These are phyloP conservation scores for Caerostris darwini DNA, from an alignment of 1,140 invertebrate species.

Conservation along the genomic window DNA sequence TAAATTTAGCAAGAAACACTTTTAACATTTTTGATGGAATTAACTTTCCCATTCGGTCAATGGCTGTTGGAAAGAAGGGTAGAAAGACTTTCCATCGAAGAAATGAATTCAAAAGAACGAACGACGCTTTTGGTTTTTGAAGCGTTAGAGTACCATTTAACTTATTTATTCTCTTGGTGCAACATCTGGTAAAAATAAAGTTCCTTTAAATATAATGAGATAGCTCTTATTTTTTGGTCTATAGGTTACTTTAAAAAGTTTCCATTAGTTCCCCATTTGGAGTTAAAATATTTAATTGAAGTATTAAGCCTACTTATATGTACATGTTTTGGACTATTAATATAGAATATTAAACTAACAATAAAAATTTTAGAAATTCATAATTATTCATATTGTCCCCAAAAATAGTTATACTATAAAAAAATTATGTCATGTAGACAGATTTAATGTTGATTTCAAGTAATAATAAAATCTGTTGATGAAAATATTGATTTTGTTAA, in stretches of 20 bases:
- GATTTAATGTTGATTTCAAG: too few relatives aligned
- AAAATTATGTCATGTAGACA: too few relatives aligned
- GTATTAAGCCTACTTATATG: neutral
- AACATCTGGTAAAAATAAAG: slow-evolving; percentile 8
- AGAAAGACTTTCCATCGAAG: neutral
- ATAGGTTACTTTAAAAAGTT: neutral
- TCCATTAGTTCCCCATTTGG: neutral
- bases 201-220: slow-evolving; percentile 9
- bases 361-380: too few relatives aligned
- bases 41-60: neutral
- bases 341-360: too few relatives aligned
- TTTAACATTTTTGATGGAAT: slow-evolving; percentile 42
- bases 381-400: too few relatives aligned
- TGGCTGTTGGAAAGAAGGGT: neutral
- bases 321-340: neutral
- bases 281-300: neutral
- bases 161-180: neutral
- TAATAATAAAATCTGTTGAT: too few relatives aligned
- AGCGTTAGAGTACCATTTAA: neutral
- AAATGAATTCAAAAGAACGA: neutral
- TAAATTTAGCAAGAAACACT: slow-evolving; percentile 46
- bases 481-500: too few relatives aligned
- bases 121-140: neutral
- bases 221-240: neutral
- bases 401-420: too few relatives aligned